Evolutionary conservation across 2,888 invertebrate species (phyloP).

Genomic region (Chrysomela aeneicollis): DNA sequence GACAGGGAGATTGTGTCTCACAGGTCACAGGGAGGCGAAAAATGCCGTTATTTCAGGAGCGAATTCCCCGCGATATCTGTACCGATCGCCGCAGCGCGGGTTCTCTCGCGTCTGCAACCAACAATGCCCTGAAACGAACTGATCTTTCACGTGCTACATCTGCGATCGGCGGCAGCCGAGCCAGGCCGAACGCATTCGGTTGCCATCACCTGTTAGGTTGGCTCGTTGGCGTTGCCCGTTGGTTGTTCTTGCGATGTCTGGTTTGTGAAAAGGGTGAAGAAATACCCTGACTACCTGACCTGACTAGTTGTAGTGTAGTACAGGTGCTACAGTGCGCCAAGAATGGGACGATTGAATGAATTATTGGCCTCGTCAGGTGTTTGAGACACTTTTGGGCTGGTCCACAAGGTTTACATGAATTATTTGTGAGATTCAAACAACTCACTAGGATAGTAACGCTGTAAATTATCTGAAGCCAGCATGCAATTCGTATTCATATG

Average conservation of each 20-base stretch:
- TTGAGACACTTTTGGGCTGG: background rate
- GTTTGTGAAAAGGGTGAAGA: conserved; percentile 27
- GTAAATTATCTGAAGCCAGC: no score
- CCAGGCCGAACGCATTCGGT: conserved; percentile 42
- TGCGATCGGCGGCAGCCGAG: conserved; percentile 50
- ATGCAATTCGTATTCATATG: no score
- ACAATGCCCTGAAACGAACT: conserved; percentile 50
- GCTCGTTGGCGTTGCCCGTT: no score
- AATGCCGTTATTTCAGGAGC: conserved; percentile 3
- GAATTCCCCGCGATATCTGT: conserved; percentile 3
- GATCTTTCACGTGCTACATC: conserved; percentile 52
- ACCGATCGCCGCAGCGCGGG: background rate
- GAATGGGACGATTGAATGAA: conserved; percentile 1
- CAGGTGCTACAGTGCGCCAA: conserved; percentile 31
- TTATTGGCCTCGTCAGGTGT: background rate
- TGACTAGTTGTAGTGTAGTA: conserved; percentile 26
- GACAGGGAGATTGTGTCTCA: no score
- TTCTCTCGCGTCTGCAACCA: conserved; percentile 26
- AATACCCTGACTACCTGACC: conserved; percentile 13
- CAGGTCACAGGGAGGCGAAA: conserved; percentile 2
- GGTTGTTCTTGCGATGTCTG: conserved; percentile 39
- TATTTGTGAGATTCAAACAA: no score
- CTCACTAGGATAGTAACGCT: no score
- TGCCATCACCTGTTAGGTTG: conserved; percentile 53
- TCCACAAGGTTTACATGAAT: no score